A percentile compares a stretch with the other conserved stretches of the same genome.
Evolutionary conservation across 2,888 invertebrate species (phyloP).

Genomic region (Oasisia sp.): DNA sequence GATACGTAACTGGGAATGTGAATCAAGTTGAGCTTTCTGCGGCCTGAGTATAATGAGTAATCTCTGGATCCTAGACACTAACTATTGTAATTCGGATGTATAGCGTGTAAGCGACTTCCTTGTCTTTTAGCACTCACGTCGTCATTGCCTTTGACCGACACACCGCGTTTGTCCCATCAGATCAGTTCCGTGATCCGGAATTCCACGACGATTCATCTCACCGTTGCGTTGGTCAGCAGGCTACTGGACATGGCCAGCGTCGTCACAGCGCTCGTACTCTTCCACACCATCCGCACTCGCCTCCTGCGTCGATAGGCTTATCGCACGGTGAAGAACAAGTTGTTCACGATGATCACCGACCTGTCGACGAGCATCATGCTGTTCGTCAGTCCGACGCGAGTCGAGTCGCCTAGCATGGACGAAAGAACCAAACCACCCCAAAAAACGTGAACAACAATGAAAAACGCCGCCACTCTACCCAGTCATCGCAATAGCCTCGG

Average conservation of each 20-base stretch:
- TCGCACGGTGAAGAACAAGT: background rate
- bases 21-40: no score
- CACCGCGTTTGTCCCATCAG: background rate
- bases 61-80: no score
- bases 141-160: no score
- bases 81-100: no score
- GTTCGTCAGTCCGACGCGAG: background rate
- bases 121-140: no score
- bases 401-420: background rate
- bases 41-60: no score
- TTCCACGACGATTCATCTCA: background rate
- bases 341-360: background rate
- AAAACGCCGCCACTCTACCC: no score
- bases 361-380: constrained; percentile 6
- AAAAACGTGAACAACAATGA: background rate
- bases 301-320: background rate
- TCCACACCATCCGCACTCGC: background rate
- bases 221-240: background rate
- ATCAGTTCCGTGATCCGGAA: background rate
- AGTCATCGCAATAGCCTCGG: no score
- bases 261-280: background rate
- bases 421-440: no score
- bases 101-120: no score
- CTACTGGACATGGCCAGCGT: background rate
- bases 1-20: no score